These are phyloP conservation scores for Bombyx mori DNA, from an alignment of 1,140 invertebrate genomes.

Conservation along the genomic window DNA sequence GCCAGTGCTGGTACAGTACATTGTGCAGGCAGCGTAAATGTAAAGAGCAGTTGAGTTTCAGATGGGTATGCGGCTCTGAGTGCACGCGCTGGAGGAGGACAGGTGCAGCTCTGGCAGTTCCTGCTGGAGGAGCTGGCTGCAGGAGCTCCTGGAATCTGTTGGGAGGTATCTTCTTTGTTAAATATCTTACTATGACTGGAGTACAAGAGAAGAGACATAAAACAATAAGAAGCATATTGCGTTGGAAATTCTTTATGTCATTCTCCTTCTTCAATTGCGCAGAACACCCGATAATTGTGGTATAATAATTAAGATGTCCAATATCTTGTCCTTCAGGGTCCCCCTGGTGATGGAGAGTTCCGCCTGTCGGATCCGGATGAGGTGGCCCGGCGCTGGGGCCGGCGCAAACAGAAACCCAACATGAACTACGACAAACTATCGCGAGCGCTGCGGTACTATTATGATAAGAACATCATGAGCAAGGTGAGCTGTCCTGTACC, in stretches of 20 bases:
- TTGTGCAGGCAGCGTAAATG: not conserved
- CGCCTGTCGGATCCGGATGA: slow-evolving; percentile 94
- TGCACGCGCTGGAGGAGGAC: slow-evolving; percentile 56
- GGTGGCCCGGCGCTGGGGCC: slow-evolving; percentile 93
- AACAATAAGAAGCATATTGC: not conserved
- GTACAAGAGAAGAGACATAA: no score
- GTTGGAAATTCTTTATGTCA: not conserved
- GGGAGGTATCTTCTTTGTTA: slow-evolving; percentile 74
- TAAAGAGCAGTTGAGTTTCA: slow-evolving; percentile 11
- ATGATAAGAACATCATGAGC: slow-evolving; percentile 98
- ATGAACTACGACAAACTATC: slow-evolving; percentile 98
- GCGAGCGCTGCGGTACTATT: slow-evolving; percentile 94
- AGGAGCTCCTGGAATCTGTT: slow-evolving; percentile 85
- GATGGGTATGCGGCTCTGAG: slow-evolving; percentile 47
- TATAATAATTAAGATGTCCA: not conserved
- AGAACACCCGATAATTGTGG: not conserved
- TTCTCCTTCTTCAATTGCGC: not conserved
- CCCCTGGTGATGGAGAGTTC: slow-evolving; percentile 86
- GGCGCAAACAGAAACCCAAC: slow-evolving; percentile 93
- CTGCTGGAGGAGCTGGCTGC: slow-evolving; percentile 91
- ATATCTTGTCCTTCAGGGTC: slow-evolving; percentile 25
- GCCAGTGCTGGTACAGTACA: not conserved
- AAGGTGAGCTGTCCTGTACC: slow-evolving; percentile 54
- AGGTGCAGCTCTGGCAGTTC: slow-evolving; percentile 98
- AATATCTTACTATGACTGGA: no score